Percentiles rank a stretch among this genome's conserved stretches.
Evolutionary conservation across 1,140 invertebrate genomes (phyloP).

Genomic region (Lanistes nyassanus): DNA sequence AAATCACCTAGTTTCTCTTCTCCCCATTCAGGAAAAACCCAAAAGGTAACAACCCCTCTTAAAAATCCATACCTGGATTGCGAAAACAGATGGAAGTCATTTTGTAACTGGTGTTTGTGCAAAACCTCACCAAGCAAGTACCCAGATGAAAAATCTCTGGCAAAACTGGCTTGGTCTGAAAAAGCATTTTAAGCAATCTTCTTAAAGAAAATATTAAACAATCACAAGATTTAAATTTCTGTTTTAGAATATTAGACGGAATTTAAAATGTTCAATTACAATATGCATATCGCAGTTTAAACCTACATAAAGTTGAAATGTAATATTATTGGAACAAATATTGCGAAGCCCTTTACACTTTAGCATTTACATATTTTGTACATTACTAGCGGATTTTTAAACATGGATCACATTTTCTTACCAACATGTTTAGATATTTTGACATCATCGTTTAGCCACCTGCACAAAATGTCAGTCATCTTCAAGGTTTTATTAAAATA

Average conservation of each 20-base stretch:
- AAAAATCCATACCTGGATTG: slow-evolving; percentile 60
- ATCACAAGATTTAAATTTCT: no score
- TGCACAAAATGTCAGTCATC: slow-evolving; percentile 66
- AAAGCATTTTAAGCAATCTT: slow-evolving; percentile 30
- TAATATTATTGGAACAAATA: no score
- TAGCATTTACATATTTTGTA: no score
- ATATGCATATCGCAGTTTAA: no score
- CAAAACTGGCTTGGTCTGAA: slow-evolving; percentile 61
- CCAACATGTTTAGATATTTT: slow-evolving; percentile 58
- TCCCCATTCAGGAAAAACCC: background rate
- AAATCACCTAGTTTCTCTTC: background rate
- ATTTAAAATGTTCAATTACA: no score
- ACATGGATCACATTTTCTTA: slow-evolving; percentile 42
- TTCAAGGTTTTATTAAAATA: slow-evolving; percentile 25
- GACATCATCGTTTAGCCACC: slow-evolving; percentile 66
- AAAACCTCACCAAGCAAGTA: slow-evolving; percentile 67
- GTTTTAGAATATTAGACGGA: no score
- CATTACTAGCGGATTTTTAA: no score
- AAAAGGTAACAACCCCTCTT: background rate
- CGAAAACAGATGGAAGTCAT: slow-evolving; percentile 68
- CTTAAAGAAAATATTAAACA: no score
- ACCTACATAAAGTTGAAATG: no score
- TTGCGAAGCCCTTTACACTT: no score
- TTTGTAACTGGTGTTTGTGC: slow-evolving; percentile 64
- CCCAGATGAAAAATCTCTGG: slow-evolving; percentile 64